Evolutionary conservation across 2,888 invertebrate genomes (phyloP).

Genomic region (Ophion ellenae): DNA sequence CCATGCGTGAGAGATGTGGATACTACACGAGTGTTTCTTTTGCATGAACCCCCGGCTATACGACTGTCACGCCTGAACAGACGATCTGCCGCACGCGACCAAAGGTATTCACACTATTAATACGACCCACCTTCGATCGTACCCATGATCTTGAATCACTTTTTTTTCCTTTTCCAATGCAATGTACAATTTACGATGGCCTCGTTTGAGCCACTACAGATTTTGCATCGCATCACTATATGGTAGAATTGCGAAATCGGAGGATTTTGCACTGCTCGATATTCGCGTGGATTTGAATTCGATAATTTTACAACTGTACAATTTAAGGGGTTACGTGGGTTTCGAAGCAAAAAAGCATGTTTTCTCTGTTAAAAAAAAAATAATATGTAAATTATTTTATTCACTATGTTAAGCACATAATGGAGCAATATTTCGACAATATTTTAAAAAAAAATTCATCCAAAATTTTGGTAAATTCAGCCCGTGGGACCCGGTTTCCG

Average conservation of each 20-base stretch:
- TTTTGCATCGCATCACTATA: not conserved
- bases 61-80: conserved; percentile 80
- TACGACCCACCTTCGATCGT: conserved; percentile 65
- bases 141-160: conserved; percentile 50
- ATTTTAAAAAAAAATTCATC: no score
- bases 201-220: not conserved
- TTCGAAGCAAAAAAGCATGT: no score
- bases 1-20: conserved; percentile 68
- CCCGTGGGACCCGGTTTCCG: no score
- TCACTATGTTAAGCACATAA: no score
- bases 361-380: no score
- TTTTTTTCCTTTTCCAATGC: conserved; percentile 3
- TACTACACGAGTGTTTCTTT: conserved; percentile 82
- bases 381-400: no score
- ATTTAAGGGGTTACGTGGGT: not conserved
- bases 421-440: no score
- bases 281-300: not conserved
- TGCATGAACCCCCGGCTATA: conserved; percentile 80
- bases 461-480: no score
- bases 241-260: not conserved
- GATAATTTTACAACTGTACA: not conserved
- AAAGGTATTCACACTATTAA: conserved; percentile 81
- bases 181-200: not conserved
- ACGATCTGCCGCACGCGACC: conserved; percentile 80
- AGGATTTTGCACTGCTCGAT: not conserved